A percentile compares a stretch with the other conserved stretches of the same genome.
Evolutionary conservation across 1,140 invertebrate genomes (phyloP).

Genomic region (Harpegnathos saltator): DNA sequence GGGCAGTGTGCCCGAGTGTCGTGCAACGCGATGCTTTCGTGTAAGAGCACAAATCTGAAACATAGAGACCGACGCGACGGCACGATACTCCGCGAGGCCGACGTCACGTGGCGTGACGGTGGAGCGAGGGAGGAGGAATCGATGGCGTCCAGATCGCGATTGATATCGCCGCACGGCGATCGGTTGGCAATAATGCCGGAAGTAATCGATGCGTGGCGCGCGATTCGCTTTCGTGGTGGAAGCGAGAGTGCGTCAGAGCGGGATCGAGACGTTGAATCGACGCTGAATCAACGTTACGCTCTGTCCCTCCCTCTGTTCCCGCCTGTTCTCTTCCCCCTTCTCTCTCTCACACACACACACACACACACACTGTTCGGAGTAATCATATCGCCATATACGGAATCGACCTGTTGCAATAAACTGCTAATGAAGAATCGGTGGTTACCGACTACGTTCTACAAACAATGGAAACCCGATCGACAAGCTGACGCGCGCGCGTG

Average conservation of each 20-base stretch:
- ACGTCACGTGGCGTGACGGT: conserved; percentile 23
- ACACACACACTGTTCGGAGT: not conserved
- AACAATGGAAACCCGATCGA: conserved; percentile 38
- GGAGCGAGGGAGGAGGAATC: too few species aligned
- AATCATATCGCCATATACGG: conserved; percentile 13
- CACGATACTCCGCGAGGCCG: not conserved
- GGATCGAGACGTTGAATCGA: conserved; percentile 33
- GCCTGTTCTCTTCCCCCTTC: too few species aligned
- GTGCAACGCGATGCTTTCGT: conserved; percentile 47
- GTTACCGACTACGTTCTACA: conserved; percentile 39
- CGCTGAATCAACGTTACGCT: conserved; percentile 18
- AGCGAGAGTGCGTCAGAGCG: not conserved
- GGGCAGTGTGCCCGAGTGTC: conserved; percentile 66
- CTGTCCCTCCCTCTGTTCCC: not conserved
- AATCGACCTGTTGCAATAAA: conserved; percentile 56
- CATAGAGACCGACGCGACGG: conserved; percentile 2
- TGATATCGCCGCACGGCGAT: too few species aligned
- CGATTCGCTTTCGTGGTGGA: not conserved
- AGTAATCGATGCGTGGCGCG: conserved; percentile 6
- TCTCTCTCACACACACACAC: too few species aligned
- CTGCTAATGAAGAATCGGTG: conserved; percentile 38
- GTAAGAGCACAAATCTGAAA: conserved; percentile 55
- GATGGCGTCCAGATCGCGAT: not conserved
- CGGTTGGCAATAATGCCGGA: conserved; percentile 28
- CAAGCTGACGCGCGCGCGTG: conserved; percentile 16